phyloP scores from a whole-genome alignment of 2,888 invertebrate species.

The Pharmacophagus antenor region DNA sequence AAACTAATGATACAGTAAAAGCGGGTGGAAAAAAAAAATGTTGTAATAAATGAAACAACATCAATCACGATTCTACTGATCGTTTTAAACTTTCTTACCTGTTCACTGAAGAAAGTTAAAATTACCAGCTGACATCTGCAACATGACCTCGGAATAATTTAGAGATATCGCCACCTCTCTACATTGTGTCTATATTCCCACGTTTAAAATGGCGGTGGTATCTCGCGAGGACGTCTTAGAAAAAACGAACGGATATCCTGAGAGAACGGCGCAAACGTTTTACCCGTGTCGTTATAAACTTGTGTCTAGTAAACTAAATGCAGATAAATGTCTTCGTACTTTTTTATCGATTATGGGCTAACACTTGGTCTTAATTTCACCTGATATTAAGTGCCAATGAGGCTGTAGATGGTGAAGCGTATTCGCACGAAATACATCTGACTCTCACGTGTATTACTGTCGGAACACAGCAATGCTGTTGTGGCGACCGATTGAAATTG shows the following conservation, averaged over 20 bases:
- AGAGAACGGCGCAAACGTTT: not conserved
- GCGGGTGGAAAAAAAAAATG: too few relatives aligned
- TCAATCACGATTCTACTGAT: too few relatives aligned
- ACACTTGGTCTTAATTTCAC: too few relatives aligned
- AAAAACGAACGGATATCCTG: not conserved
- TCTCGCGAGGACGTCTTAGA: not conserved
- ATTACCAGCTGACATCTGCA: conserved; percentile 1
- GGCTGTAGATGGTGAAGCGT: too few relatives aligned
- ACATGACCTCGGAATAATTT: not conserved
- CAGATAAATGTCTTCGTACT: not conserved
- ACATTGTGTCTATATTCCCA: conserved; percentile 11
- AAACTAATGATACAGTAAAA: too few relatives aligned
- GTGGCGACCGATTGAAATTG: too few relatives aligned
- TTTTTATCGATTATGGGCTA: too few relatives aligned
- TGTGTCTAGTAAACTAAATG: not conserved
- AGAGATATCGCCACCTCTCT: not conserved
- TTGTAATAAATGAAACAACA: too few relatives aligned
- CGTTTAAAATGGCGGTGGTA: not conserved
- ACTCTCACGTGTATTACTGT: too few relatives aligned
- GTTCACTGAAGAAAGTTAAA: conserved; percentile 1
- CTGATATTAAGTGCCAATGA: too few relatives aligned
- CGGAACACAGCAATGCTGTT: too few relatives aligned
- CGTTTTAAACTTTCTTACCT: not conserved
- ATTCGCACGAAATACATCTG: too few relatives aligned
- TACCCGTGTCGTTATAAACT: not conserved